phyloP scores from a whole-genome alignment of 2,113 vertebrate species.

The Leptodactylus fuscus region DNA sequence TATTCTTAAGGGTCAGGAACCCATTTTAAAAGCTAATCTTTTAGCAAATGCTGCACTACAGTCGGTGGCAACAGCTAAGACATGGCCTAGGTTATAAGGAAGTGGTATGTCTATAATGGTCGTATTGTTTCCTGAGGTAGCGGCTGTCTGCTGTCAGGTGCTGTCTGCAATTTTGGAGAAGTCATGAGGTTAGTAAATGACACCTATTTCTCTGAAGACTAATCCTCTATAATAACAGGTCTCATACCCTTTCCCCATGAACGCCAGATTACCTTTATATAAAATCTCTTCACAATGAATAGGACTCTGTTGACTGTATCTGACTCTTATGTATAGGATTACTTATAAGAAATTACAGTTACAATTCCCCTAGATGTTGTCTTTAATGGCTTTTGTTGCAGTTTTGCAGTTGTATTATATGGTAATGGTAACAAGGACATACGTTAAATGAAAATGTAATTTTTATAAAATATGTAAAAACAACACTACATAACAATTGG shows the following conservation, averaged over 20 bases:
- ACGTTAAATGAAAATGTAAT: too few relatives aligned
- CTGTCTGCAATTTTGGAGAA: neutral
- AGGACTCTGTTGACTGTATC: too few relatives aligned
- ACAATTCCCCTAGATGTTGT: too few relatives aligned
- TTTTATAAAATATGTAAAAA: too few relatives aligned
- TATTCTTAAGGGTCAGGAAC: too few relatives aligned
- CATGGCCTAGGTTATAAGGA: neutral
- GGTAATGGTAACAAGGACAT: too few relatives aligned
- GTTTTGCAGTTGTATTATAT: too few relatives aligned
- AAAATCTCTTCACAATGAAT: neutral
- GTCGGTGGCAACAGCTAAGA: neutral
- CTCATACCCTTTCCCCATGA: neutral
- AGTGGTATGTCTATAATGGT: neutral
- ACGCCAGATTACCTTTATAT: neutral
- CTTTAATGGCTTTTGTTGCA: too few relatives aligned
- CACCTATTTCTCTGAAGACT: neutral
- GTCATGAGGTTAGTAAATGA: neutral
- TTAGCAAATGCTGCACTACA: neutral
- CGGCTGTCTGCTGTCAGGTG: neutral
- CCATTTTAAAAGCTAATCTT: neutral
- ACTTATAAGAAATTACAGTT: too few relatives aligned
- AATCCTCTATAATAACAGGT: neutral
- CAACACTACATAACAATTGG: too few relatives aligned
- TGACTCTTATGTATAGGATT: too few relatives aligned
- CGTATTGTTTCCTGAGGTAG: neutral